Percentiles rank a stretch among this genome's conserved stretches.
These are phyloP conservation scores for Pomacea canaliculata DNA, from an alignment of 2,888 invertebrate genomes.

Conservation along the genomic window DNA sequence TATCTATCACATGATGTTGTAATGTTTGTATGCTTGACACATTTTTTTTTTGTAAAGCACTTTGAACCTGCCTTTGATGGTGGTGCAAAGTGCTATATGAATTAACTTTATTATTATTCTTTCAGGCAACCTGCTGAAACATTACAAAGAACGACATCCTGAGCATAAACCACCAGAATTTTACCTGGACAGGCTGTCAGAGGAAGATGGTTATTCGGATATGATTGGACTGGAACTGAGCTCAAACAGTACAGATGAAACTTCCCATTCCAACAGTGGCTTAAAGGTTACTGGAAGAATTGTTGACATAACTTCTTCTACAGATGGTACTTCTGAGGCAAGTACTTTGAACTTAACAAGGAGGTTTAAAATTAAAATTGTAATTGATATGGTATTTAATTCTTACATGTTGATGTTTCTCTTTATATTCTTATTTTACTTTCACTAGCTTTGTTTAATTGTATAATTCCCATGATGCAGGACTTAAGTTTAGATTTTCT, in stretches of 20 bases:
- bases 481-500: too few species aligned
- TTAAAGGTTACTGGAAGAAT: not conserved
- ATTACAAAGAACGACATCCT: constrained; percentile 81
- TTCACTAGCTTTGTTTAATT: too few species aligned
- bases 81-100: too few species aligned
- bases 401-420: too few species aligned
- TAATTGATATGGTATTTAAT: too few species aligned
- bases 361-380: too few species aligned
- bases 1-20: too few species aligned
- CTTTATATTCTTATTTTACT: too few species aligned
- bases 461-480: too few species aligned
- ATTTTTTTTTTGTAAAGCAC: too few species aligned
- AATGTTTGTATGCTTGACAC: too few species aligned
- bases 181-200: constrained; percentile 25
- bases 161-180: constrained; percentile 47
- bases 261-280: not conserved
- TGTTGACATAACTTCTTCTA: not conserved
- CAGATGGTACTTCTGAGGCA: not conserved
- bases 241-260: not conserved
- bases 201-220: constrained; percentile 5
- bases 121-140: constrained; percentile 81
- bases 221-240: not conserved
- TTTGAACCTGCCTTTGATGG: too few species aligned
- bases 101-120: not conserved
- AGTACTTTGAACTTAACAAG: not conserved